Conservation (phyloP, 2,888 invertebrate species). For the Dryococelus australis region DNA sequence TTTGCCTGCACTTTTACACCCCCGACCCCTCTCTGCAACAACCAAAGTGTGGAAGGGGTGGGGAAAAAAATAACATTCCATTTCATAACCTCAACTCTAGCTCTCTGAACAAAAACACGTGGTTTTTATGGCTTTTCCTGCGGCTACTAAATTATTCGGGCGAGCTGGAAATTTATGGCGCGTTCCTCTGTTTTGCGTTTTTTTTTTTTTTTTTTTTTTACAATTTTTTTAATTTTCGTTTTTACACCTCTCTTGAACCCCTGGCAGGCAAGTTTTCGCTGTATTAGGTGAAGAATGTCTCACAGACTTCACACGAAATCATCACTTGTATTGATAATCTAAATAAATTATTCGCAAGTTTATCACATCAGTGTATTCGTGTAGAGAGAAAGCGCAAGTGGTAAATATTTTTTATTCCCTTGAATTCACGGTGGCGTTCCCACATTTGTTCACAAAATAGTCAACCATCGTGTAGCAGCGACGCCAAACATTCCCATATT, state of each 20-base stretch:
- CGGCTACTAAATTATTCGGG: constrained; percentile 16
- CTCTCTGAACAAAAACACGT: not conserved
- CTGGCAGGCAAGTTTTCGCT: not conserved
- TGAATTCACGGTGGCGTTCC: too few relatives aligned
- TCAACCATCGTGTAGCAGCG: too few relatives aligned
- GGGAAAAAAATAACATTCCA: not conserved
- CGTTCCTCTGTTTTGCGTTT: not conserved
- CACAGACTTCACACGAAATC: not conserved
- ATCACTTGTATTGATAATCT: not conserved
- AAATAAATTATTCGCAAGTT: too few relatives aligned
- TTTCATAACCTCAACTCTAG: constrained; percentile 7
- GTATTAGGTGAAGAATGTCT: not conserved
- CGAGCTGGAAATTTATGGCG: not conserved
- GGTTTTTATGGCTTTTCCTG: not conserved
- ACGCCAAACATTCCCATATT: too few relatives aligned
- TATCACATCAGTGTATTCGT: too few relatives aligned
- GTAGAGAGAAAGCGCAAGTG: too few relatives aligned
- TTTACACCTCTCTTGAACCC: not conserved
- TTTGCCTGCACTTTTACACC: not conserved
- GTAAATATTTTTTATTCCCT: too few relatives aligned
- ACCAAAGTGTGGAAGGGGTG: not conserved
- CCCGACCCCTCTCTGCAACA: not conserved
- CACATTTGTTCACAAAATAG: too few relatives aligned
- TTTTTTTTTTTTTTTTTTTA: not conserved
- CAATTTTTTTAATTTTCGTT: not conserved